These are phyloP conservation scores for Lucilia cuprina DNA, from an alignment of 1,140 invertebrate genomes.

Conservation along the genomic window DNA sequence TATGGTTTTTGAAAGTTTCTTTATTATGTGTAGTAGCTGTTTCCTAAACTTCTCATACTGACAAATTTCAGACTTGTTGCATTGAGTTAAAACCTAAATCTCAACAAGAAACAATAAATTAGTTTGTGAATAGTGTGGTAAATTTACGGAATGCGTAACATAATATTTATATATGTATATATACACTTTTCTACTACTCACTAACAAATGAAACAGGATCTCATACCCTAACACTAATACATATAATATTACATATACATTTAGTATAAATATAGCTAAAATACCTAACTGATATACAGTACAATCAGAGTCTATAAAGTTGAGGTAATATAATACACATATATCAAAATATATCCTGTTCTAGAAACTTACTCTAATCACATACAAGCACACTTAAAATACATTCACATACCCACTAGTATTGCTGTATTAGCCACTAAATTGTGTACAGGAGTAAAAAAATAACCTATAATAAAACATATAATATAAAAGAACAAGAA, in stretches of 20 bases:
- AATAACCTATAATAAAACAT: neutral
- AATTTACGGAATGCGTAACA: slow-evolving; percentile 1
- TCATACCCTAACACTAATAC: neutral
- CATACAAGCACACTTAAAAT: neutral
- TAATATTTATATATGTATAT: no score
- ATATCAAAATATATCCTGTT: slow-evolving; percentile 29
- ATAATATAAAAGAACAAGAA: neutral
- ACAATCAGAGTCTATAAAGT: neutral
- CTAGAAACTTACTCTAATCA: slow-evolving; percentile 15
- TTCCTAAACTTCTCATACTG: neutral
- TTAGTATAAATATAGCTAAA: no score
- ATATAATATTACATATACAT: neutral
- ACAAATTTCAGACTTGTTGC: slow-evolving; percentile 33
- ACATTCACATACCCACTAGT: neutral
- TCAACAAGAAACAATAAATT: slow-evolving; percentile 34
- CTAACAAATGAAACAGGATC: neutral
- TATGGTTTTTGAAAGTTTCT: slow-evolving; percentile 1
- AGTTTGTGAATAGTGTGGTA: slow-evolving; percentile 8
- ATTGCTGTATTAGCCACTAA: slow-evolving; percentile 15
- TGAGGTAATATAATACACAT: slow-evolving; percentile 29
- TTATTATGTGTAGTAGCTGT: neutral
- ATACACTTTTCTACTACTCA: neutral
- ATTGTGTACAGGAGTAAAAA: neutral
- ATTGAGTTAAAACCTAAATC: slow-evolving; percentile 31
- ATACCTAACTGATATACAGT: no score